Base-by-base conservation (phyloP, 2,888 invertebrate species). In the Choreutis nemorana region DNA sequence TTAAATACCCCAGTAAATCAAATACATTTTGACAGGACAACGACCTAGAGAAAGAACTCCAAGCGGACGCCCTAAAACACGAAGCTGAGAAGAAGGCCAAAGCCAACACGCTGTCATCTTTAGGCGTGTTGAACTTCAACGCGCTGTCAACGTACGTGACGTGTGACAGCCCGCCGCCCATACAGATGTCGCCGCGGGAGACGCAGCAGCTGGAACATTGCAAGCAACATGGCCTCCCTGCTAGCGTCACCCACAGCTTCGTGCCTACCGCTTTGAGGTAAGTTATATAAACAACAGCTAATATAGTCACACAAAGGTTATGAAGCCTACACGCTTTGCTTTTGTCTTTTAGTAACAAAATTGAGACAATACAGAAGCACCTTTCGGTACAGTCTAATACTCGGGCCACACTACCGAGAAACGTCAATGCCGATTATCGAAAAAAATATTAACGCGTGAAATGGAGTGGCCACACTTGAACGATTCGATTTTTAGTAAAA, bases 131-230 rank as follows among this genome's bases (percentile, higher is more conserved):
- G 13, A 80, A 79, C 48, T 75, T 79, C 54, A 75, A 79, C 44
- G 77, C 80, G 4, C 54, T 85, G 3, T 83, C 82, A 0, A 82
- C 84, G 0, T 87, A 86, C 46, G 86, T 88, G 24, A 85, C 87
- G 16, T 91, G 91, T 44, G 91, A 91, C 52, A 90, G 90, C 42
- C 91, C 91, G 0, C 87, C 90, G 22, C 91, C 91, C 1, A 79
- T 91, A 45, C 87, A 90, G 49, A 87, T 91, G 81, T 85, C 90
- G 0, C 82, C 84, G 0, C 91, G 91, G 14, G 92, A 92, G 55
- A 79, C 87, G 41, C 83, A 82, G 1, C 87, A 89, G 47, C 52
- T 92, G 31, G 90, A 90, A 42, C 77, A 83, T 35, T 83, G 88
- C 29, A 89, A 89, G 47, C 58, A 81, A 14, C 83, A 89, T 29